Percentiles rank a stretch among this genome's conserved stretches.
phyloP scores from a whole-genome alignment of 2,888 invertebrate genomes.

The Mesorhabditis spiculigera region DNA sequence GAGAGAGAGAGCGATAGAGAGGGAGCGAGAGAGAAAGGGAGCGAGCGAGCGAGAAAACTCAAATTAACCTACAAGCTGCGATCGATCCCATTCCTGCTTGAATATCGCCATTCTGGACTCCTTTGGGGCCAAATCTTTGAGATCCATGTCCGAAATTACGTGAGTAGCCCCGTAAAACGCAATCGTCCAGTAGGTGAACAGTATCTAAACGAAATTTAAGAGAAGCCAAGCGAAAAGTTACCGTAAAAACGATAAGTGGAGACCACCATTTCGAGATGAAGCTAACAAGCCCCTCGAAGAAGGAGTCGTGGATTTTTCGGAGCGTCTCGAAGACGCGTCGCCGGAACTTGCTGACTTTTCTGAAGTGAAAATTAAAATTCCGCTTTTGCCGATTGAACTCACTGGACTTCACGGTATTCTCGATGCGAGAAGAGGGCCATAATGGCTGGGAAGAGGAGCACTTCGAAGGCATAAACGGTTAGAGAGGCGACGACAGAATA shows the following conservation, averaged over 20 bases:
- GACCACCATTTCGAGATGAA: conserved; percentile 6
- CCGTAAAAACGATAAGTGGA: background rate
- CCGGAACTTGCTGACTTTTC: background rate
- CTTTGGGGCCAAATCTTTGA: background rate
- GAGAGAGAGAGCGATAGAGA: background rate
- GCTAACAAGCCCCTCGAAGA: background rate
- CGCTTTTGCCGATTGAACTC: too few relatives aligned
- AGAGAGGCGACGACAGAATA: conserved; percentile 1
- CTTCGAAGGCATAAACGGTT: background rate
- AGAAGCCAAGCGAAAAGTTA: background rate
- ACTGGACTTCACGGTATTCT: background rate
- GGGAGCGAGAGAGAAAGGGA: background rate
- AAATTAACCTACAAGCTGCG: background rate
- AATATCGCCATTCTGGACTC: background rate
- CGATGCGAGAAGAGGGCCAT: background rate
- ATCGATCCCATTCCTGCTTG: background rate
- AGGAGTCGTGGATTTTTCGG: background rate
- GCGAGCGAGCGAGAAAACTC: background rate
- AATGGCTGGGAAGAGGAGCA: conserved; percentile 5
- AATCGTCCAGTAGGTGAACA: background rate
- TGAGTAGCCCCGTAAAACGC: background rate
- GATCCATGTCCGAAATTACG: background rate
- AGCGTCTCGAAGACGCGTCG: background rate
- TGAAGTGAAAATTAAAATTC: too few relatives aligned
- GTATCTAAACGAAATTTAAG: background rate